Evolutionary conservation across 2,113 vertebrate species (phyloP).

Genomic region (Taxidea taxus): DNA sequence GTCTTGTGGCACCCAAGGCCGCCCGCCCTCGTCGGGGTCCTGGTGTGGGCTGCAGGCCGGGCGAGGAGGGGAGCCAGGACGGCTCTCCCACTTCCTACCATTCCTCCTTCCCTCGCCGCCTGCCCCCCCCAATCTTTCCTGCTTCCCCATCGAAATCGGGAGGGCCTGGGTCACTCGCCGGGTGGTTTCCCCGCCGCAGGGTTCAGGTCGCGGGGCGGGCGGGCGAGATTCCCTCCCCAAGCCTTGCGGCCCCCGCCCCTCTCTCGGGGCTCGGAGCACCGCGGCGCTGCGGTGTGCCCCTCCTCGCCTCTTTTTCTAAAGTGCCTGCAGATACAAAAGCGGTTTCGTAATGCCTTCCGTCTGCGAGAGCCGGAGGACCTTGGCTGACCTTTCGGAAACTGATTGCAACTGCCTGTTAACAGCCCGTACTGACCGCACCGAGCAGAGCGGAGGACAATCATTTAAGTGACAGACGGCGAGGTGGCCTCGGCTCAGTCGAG

Average conservation of each 20-base stretch:
- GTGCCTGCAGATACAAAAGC: conserved; percentile 79
- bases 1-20: not conserved
- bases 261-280: not conserved
- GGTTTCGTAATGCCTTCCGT: conserved; percentile 81
- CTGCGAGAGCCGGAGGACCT: conserved; percentile 78
- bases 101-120: conserved; percentile 1
- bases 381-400: conserved; percentile 83
- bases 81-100: conserved; percentile 71
- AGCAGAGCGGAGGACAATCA: conserved; percentile 66
- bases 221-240: not conserved
- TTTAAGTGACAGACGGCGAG: conserved; percentile 72
- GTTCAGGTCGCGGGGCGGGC: not conserved
- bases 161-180: not conserved
- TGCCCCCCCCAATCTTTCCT: not conserved
- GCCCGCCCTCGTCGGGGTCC: not conserved
- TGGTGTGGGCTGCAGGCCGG: conserved; percentile 55
- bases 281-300: conserved; percentile 43
- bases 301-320: conserved; percentile 71
- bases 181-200: not conserved
- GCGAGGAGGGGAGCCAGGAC: conserved; percentile 57
- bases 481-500: conserved; percentile 77
- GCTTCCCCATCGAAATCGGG: not conserved
- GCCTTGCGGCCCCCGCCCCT: not conserved
- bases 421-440: conserved; percentile 62
- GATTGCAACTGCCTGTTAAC: conserved; percentile 76